Base-by-base conservation (phyloP, 92 coral and sea anemone species). In the Parazoanthus darwini region DNA sequence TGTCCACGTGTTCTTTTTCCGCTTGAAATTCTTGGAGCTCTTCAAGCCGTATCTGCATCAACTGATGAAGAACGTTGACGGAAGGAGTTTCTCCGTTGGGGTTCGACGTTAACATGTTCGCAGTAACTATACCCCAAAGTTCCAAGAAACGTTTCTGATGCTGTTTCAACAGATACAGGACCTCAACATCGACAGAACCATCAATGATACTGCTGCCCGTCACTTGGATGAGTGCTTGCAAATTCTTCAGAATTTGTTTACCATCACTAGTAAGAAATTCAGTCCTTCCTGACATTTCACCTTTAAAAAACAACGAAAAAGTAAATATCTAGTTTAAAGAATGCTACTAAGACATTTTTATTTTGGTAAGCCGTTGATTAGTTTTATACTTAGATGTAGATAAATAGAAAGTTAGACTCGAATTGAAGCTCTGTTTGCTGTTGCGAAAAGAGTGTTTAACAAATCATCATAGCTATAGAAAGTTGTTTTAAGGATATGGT, bases 141-240 rank as follows among this genome's bases (percentile, higher is more conserved):
- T 80, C 85, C 25, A 58, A 23, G 29, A 80, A 80, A 16, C 85
- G 85, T 36, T 56, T 56, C n/a, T 16, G 72, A 29, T 80, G 73
- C 23, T 80, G 44, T 56, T 54, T 80, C 44, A 80, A 33, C 39
- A 54, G 72, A 4, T 54, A 1, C 25, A 80, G 72, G 1, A 36
- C 42, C 85, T 59, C n/a, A 38, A 80, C 48, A 29, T 80, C 48
- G 51, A 80, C 23, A 16, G 85, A 80, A 11, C 85, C 85, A 54
- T 18, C 26, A 16, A 58, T 29, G 72, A 80, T 43, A 80, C 72
- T 80, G 22, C n/a, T 36, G 18, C 50, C 85, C 20, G 51, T 25
- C 42, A 5, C 46, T 51, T 20, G 43, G 13, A 38, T 58, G 23
- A 33, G 70, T 22, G 3, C 15, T 56, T 26, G 46, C 72, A 63